A percentile compares a stretch with the other conserved stretches of the same genome.
Conservation (phyloP, 2,113 vertebrate genomes). For the Trichechus manatus region DNA sequence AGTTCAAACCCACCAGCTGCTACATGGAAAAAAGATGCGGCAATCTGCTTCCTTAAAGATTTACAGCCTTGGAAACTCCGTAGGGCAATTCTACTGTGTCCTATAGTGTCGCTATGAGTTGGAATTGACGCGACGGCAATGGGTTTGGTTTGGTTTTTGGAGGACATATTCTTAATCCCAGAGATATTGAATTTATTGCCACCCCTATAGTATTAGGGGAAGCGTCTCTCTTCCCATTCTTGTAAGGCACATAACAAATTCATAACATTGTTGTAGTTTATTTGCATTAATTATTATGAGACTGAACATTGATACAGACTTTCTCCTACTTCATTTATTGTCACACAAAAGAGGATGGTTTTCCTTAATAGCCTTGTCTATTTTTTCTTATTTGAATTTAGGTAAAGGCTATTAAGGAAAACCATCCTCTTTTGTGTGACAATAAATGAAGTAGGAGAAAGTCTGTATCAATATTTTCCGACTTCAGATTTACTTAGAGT, state of each 20-base stretch:
- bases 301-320: not conserved
- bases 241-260: not conserved
- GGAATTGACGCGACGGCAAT: too few relatives aligned
- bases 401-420: not conserved
- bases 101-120: too few relatives aligned
- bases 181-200: not conserved
- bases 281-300: not conserved
- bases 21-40: too few relatives aligned
- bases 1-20: too few relatives aligned
- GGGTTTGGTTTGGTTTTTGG: too few relatives aligned
- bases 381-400: not conserved
- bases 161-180: not conserved
- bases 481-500: not conserved
- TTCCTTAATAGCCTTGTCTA: not conserved
- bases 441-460: not conserved
- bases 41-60: too few relatives aligned
- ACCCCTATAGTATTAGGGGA: not conserved
- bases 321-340: not conserved
- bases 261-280: not conserved
- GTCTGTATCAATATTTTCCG: not conserved
- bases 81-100: too few relatives aligned
- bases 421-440: not conserved
- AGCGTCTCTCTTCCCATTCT: not conserved
- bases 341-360: not conserved
- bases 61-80: too few relatives aligned